Conservation (phyloP, 2,113 vertebrate species). For the Spheniscus mendiculus region DNA sequence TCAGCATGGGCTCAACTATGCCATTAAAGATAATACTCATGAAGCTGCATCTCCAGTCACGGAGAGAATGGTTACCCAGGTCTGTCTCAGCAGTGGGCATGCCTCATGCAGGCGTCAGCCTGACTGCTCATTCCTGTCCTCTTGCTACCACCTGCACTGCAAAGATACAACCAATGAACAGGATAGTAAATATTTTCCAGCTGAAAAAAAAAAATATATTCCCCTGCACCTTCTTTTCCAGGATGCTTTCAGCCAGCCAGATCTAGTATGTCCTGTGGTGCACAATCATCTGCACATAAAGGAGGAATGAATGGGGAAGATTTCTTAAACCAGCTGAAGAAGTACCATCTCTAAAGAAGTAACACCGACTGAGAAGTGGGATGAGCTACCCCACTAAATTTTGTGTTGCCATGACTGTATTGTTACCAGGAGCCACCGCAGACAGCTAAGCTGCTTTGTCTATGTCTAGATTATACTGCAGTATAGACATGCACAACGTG, state of each 20-base stretch:
- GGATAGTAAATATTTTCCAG: not conserved
- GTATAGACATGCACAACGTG: not conserved
- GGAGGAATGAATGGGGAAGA: not conserved
- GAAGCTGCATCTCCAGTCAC: not conserved
- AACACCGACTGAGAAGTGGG: not conserved
- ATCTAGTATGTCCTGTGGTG: not conserved
- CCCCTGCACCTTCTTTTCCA: fast-evolving
- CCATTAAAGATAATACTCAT: not conserved
- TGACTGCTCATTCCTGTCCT: not conserved
- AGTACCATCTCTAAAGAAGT: not conserved
- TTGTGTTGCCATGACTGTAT: not conserved
- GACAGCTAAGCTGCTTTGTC: not conserved
- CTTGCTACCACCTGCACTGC: not conserved
- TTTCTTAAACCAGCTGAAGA: not conserved
- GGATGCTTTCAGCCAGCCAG: not conserved
- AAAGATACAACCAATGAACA: not conserved
- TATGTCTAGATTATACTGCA: not conserved
- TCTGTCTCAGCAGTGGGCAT: not conserved
- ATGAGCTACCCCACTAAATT: not conserved
- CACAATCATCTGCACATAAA: not conserved
- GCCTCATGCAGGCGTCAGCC: not conserved
- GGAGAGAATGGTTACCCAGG: not conserved
- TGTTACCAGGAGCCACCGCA: not conserved
- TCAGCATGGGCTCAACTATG: not conserved
- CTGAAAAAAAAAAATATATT: not conserved